Evolutionary conservation across 2,888 invertebrate genomes (phyloP).

Genomic region (Zygogramma bicolorata): DNA sequence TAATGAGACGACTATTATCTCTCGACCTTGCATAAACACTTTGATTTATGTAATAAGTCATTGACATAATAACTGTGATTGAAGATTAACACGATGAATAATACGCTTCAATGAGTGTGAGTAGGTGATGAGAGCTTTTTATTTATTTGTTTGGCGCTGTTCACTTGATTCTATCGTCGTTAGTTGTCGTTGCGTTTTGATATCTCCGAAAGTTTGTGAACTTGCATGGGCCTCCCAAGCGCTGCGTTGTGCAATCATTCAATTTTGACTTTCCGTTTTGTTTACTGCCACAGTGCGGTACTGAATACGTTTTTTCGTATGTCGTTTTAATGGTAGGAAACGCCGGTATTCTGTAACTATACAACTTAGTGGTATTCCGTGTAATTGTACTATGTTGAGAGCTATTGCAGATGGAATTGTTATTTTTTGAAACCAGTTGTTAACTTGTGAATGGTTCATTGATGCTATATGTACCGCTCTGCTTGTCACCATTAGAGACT

Average conservation of each 20-base stretch:
- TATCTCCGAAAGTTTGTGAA: not conserved
- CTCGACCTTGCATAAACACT: constrained; percentile 34
- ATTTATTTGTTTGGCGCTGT: not conserved
- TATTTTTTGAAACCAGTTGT: not conserved
- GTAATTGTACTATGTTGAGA: not conserved
- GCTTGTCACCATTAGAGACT: not conserved
- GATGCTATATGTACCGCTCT: not conserved
- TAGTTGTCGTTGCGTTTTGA: not conserved
- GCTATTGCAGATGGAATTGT: not conserved
- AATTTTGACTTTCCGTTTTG: not conserved
- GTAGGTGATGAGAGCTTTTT: constrained; percentile 8
- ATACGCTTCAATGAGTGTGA: constrained; percentile 9
- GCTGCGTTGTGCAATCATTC: not conserved
- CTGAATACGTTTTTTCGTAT: not conserved
- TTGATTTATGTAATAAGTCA: constrained; percentile 34
- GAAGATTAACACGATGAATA: constrained; percentile 8
- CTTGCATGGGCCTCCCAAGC: not conserved
- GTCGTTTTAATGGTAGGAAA: not conserved
- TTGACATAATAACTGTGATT: constrained; percentile 26
- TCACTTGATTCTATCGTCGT: not conserved
- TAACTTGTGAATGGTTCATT: not conserved
- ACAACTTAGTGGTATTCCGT: not conserved
- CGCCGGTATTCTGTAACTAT: not conserved
- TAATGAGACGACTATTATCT: constrained; percentile 25
- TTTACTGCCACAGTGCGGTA: not conserved